A percentile compares a stretch with the other conserved stretches of the same genome.
These are phyloP conservation scores for Pristionchus mayeri DNA, from an alignment of 2,888 invertebrate genomes.

Conservation along the genomic window DNA sequence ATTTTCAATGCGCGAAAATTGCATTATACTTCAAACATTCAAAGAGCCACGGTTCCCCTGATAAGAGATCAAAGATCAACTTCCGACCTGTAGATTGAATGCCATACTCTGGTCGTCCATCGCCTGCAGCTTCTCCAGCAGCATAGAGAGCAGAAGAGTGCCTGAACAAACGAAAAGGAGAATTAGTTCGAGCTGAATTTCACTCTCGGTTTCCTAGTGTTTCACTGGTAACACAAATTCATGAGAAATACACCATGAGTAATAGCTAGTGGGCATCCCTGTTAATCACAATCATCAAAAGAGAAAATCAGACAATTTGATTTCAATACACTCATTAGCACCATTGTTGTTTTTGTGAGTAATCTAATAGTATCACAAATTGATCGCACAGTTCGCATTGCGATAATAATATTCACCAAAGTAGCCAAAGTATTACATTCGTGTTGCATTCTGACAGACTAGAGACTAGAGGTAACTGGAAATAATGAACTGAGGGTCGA, in stretches of 20 bases:
- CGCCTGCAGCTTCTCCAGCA: constrained; percentile 37
- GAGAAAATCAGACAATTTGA: background rate
- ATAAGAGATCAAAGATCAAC: background rate
- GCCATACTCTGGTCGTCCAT: constrained; percentile 45
- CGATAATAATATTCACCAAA: too few relatives aligned
- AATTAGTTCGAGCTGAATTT: background rate
- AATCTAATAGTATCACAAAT: too few relatives aligned
- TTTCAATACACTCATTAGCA: background rate
- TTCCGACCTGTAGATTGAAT: constrained; percentile 43
- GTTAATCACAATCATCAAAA: too few relatives aligned
- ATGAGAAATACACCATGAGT: too few relatives aligned
- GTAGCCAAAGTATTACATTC: too few relatives aligned
- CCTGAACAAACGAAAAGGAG: background rate
- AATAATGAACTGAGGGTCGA: too few relatives aligned
- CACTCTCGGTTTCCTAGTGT: background rate
- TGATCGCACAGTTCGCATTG: too few relatives aligned
- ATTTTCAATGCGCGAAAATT: background rate
- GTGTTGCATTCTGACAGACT: too few relatives aligned
- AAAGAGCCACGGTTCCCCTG: background rate
- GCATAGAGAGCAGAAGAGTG: background rate
- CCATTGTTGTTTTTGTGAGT: too few relatives aligned
- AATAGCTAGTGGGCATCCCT: too few relatives aligned
- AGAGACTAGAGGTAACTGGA: too few relatives aligned
- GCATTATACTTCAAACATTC: background rate
- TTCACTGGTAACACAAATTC: too few relatives aligned